phyloP scores from a whole-genome alignment of 1,140 invertebrate genomes.

The Periplaneta americana region DNA sequence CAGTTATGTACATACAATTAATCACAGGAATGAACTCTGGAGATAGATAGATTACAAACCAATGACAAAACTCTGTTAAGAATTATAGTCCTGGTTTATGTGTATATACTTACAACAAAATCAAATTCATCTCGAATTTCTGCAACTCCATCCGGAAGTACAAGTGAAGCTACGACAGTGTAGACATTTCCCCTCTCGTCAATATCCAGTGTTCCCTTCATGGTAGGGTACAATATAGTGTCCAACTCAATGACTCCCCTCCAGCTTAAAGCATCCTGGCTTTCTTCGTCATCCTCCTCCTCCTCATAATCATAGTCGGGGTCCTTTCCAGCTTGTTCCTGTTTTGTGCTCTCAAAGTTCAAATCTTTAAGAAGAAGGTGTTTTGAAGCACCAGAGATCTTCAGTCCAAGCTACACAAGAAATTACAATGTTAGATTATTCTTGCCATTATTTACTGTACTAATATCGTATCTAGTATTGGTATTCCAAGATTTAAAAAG shows the following conservation, averaged over 20 bases:
- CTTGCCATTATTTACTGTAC: no score
- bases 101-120: conserved; percentile 31
- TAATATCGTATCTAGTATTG: no score
- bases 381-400: conserved; percentile 38
- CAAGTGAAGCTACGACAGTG: conserved; percentile 41
- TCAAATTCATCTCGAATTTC: conserved; percentile 43
- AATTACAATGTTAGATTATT: no score
- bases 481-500: no score
- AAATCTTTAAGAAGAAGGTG: conserved; percentile 38
- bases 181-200: conserved; percentile 47
- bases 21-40: not conserved
- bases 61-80: not conserved
- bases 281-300: conserved; percentile 26
- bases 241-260: conserved; percentile 52
- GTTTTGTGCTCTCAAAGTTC: conserved; percentile 23
- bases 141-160: conserved; percentile 45
- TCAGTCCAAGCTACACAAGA: conserved; percentile 24
- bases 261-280: conserved; percentile 47
- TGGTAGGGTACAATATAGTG: conserved; percentile 55
- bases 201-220: conserved; percentile 48
- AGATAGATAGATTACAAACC: not conserved
- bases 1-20: not conserved
- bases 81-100: not conserved
- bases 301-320: conserved; percentile 27
- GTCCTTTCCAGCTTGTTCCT: conserved; percentile 10